Conservation (phyloP, 1,140 invertebrate species). For the Drosophila pachea region DNA sequence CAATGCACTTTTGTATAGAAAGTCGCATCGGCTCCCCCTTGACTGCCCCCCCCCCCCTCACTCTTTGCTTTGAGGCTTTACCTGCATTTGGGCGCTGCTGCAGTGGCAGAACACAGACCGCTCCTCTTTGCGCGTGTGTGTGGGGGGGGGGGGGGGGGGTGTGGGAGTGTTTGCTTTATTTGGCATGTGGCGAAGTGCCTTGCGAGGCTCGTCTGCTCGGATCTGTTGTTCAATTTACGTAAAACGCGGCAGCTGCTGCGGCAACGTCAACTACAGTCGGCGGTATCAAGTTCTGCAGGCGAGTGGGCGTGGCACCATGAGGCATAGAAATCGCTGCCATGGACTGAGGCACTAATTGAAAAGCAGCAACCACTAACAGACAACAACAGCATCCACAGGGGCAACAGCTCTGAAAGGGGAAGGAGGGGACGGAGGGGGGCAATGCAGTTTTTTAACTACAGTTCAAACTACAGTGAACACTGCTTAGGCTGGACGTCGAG, state of each 20-base stretch:
- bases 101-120: constrained; percentile 47
- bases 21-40: not conserved
- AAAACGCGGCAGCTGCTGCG: constrained; percentile 45
- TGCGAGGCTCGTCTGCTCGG: constrained; percentile 38
- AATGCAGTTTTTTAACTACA: constrained; percentile 37
- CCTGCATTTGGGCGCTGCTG: constrained; percentile 59
- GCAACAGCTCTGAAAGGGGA: too few relatives aligned
- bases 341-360: constrained; percentile 69
- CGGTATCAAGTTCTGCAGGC: constrained; percentile 54
- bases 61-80: constrained; percentile 34
- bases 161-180: constrained; percentile 51
- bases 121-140: constrained; percentile 25
- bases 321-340: constrained; percentile 41
- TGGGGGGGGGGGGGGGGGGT: not conserved
- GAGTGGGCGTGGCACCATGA: constrained; percentile 41
- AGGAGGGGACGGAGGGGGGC: too few relatives aligned
- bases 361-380: constrained; percentile 61
- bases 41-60: constrained; percentile 25
- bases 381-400: constrained; percentile 23
- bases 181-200: constrained; percentile 35
- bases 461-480: constrained; percentile 40
- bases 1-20: constrained; percentile 66
- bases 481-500: too few relatives aligned
- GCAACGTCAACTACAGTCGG: constrained; percentile 70
- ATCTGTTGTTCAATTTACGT: constrained; percentile 71